These are phyloP conservation scores for Synanthedon myopaeformis DNA, from an alignment of 2,888 invertebrate genomes.

Conservation along the genomic window DNA sequence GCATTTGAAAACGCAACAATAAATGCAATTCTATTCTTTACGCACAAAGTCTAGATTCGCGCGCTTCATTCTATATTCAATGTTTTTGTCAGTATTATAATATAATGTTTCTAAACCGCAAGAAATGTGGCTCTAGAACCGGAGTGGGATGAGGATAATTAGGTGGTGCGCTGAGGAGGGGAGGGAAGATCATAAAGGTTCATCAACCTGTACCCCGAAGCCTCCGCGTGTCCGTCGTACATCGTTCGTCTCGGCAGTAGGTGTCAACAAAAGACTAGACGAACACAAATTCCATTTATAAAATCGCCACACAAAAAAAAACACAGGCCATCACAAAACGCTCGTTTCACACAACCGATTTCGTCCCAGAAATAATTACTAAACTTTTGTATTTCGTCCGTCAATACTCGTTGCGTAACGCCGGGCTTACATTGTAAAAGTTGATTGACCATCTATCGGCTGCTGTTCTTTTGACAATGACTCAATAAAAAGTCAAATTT, in stretches of 20 bases:
- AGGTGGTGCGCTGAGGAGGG: slow-evolving; percentile 29
- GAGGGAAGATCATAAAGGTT: slow-evolving; percentile 9
- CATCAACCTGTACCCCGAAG: slow-evolving; percentile 36
- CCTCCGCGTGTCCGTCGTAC: slow-evolving; percentile 25
- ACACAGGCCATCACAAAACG: background rate
- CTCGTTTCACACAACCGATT: slow-evolving; percentile 25
- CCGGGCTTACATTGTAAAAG: slow-evolving; percentile 12
- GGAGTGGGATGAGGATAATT: slow-evolving; percentile 38
- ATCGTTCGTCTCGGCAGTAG: slow-evolving; percentile 4
- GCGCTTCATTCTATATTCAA: background rate
- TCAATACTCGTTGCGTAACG: background rate
- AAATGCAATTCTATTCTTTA: too few species aligned
- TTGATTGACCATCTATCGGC: slow-evolving; percentile 38
- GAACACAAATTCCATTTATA: background rate
- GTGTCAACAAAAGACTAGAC: slow-evolving; percentile 4
- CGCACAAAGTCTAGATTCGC: background rate
- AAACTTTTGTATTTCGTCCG: slow-evolving; percentile 22
- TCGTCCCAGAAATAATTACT: slow-evolving; percentile 34
- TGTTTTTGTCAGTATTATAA: slow-evolving; percentile 7
- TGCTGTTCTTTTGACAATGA: slow-evolving; percentile 20
- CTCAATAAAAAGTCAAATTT: slow-evolving; percentile 36
- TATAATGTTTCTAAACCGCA: slow-evolving; percentile 33
- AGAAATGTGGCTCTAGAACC: slow-evolving; percentile 13
- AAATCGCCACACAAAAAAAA: background rate
- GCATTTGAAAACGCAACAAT: too few species aligned